Base-by-base conservation (phyloP, 2,888 invertebrate species). In the Drosophila pegasa region DNA sequence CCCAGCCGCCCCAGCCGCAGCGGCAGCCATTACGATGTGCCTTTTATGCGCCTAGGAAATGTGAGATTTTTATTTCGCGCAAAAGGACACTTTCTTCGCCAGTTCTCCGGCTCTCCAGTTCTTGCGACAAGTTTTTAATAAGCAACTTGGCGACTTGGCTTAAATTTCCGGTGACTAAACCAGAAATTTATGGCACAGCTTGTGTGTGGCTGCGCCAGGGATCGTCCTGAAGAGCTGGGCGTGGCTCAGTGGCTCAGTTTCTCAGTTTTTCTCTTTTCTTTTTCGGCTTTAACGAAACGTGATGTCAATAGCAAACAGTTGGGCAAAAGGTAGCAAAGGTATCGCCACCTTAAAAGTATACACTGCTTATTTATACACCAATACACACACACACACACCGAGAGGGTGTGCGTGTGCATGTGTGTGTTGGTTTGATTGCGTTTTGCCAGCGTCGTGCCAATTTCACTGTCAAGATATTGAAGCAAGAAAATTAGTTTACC, bases 401-500 rank as follows among this genome's bases (percentile, higher is more conserved):
- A n/a, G 31, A n/a, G 35, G n/a, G 33, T 45, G 10, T 43, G 20
- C 8, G n/a, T n/a, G n/a, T n/a, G n/a, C n/a, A n/a, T 59, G 66
- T 61, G 60, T 65, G 25, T 67, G 65, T 60, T 60, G 67, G 66
- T 72, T 85, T 88, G 89, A 88, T 86, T 89, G 83, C 66, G 68
- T 72, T 71, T 74, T 63, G 79, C 80, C 71, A 72, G 83, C 87
- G 73, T 84, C 82, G 84, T 88, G 91, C 90, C 90, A 90, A 90
- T 90, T 89, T 90, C 87, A 85, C 89, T 90, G 90, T 87, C 91
- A 90, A 90, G 89, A 88, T 89, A 89, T 90, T 89, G 81, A 87
- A 70, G 85, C 75, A 87, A 78, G 90, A 90, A 90, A 90, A 90
- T 90, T 91, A 90, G 91, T 90, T 90, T 91, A 90, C 89, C 85